Percentiles rank a stretch among this genome's conserved stretches.
Evolutionary conservation across 2,113 vertebrate species (phyloP).

Genomic region (Hystrix brachyura): DNA sequence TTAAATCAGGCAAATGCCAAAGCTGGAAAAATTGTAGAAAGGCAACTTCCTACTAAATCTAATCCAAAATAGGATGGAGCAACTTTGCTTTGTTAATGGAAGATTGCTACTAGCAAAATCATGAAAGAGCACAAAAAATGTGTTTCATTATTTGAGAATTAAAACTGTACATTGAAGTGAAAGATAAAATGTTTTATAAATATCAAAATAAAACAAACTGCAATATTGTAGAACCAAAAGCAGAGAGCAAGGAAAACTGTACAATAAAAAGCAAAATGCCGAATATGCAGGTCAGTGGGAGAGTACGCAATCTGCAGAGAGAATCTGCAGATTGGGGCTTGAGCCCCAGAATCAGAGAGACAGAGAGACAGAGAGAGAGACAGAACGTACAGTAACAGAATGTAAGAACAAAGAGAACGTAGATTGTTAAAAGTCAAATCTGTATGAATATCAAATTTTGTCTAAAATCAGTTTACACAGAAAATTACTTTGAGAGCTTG

Average conservation of each 20-base stretch:
- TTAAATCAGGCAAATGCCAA: not conserved
- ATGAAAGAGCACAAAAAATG: not conserved
- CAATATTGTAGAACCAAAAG: not conserved
- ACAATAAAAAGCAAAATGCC: not conserved
- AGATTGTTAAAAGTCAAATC: not conserved
- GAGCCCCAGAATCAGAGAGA: not conserved
- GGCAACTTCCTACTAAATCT: not conserved
- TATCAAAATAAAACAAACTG: not conserved
- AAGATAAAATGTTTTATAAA: not conserved
- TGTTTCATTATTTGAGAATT: not conserved
- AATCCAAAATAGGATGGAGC: not conserved
- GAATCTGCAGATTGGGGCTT: not conserved
- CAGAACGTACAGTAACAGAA: not conserved
- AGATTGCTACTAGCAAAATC: not conserved
- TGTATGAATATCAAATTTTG: not conserved
- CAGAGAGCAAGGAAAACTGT: not conserved
- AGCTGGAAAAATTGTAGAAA: not conserved
- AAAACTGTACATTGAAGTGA: not conserved
- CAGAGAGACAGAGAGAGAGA: not conserved
- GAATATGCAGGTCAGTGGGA: rapidly evolving
- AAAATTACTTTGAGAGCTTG: not conserved
- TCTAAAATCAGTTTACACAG: not conserved
- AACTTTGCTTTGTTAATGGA: not conserved
- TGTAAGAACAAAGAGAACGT: not conserved
- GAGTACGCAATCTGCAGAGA: rapidly evolving